Evolutionary conservation across 2,888 invertebrate species (phyloP).

Genomic region (Celastrina argiolus): DNA sequence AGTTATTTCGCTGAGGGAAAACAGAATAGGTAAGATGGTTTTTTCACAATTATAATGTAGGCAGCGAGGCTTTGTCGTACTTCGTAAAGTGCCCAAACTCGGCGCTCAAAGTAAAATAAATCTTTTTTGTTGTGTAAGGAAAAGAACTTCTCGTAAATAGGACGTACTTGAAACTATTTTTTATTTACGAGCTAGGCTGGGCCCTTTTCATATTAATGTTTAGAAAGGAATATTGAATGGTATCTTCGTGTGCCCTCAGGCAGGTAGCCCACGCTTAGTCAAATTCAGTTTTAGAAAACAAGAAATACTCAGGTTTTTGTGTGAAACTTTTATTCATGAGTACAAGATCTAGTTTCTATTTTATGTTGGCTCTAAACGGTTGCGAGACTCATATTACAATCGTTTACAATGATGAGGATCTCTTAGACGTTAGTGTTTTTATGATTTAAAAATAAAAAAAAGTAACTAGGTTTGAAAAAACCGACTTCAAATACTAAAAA

Average conservation of each 20-base stretch:
- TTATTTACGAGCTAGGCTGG: not conserved
- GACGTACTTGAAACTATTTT: conserved; percentile 14
- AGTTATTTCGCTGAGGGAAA: conserved; percentile 85
- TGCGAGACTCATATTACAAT: no score
- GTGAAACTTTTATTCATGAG: not conserved
- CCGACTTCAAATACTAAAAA: no score
- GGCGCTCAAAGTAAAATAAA: conserved; percentile 6
- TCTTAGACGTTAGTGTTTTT: no score
- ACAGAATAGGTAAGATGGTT: conserved; percentile 85
- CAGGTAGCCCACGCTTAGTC: not conserved
- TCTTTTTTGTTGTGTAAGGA: conserved; percentile 10
- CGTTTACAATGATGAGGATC: no score
- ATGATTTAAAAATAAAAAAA: no score
- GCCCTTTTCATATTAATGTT: conserved; percentile 14
- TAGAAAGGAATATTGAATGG: conserved; percentile 11
- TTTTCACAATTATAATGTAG: conserved; percentile 24
- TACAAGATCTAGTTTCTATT: not conserved
- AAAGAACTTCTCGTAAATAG: not conserved
- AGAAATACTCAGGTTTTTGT: not conserved
- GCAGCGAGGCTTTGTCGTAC: conserved; percentile 15
- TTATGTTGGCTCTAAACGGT: no score
- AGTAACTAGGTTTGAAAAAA: no score
- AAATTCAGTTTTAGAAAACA: not conserved
- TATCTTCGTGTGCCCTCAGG: not conserved
- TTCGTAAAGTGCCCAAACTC: conserved; percentile 21